Evolutionary conservation across 2,888 invertebrate species (phyloP), one percentile per base, ranked within the genome.

Genomic region (Trichopoda pennipes): DNA sequence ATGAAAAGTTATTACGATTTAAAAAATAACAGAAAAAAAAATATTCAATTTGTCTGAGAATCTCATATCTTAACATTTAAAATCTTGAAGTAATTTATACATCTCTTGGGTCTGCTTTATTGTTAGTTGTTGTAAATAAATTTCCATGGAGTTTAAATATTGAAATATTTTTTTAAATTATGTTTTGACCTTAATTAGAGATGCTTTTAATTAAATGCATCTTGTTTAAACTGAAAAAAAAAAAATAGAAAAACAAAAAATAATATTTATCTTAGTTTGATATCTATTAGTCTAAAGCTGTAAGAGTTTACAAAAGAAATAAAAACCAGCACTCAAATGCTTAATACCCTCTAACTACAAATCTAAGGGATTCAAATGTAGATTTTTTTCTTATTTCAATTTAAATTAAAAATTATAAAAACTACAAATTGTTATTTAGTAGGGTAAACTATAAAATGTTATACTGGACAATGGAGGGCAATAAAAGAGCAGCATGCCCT

Each of bases 121-220:
- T 68, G 21, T 16, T 49, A 19, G 55, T 35, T 35, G 23, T 9
- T 23, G 64, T 64, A 32, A 17, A 64, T 63, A 70, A 35, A 73
- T 63, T 66, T 55, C 44, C 42, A 53, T 73, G 49, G 63, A 12
- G 69, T 56, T 72, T 68, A 60, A 17, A 49, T 61, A 23, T 63
- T 72, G 64, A 70, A 74, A 74, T 74, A 60, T 38, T 38, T 38
- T 44, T 77, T 82, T 81, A 83, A 85, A 83, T 80, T 84, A 84
- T 85, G 77, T 80, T 74, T 84, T 85, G 85, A 85, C 85, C 85
- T 85, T 85, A 85, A 85, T 85, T 85, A 85, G 85, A 82, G 56
- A 82, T 82, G 81, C 79, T 75, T 84, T 85, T 84, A 85, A 85
- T 84, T 85, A 83, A 85, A 85, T 82, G 78, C 83, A 83, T 76